Percentiles rank a stretch among this genome's conserved stretches.
phyloP scores from a whole-genome alignment of 1,140 invertebrate species.

The Tetragonula clypearis region DNA sequence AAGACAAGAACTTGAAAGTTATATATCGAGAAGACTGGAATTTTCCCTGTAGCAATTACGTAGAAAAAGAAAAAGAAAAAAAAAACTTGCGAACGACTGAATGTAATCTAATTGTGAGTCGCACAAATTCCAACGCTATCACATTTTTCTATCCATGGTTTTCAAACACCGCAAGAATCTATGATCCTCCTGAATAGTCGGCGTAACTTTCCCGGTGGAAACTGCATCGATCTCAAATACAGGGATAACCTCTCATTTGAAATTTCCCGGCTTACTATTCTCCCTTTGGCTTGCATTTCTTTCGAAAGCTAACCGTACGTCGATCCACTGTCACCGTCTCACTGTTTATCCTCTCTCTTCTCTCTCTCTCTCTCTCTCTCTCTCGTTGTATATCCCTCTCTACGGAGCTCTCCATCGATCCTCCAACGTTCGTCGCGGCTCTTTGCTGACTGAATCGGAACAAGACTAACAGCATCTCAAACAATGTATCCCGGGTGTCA shows the following conservation, averaged over 20 bases:
- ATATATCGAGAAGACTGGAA: too few species aligned
- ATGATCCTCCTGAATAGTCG: neutral
- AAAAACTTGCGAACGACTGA: too few species aligned
- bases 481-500: conserved; percentile 63
- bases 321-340: conserved; percentile 42
- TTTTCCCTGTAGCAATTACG: too few species aligned
- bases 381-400: conserved; percentile 29
- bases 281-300: neutral
- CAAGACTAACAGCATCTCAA: conserved; percentile 66
- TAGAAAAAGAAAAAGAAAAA: too few species aligned
- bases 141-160: too few species aligned
- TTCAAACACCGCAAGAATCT: too few species aligned
- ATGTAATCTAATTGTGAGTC: too few species aligned
- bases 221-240: neutral
- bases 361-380: neutral
- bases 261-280: neutral
- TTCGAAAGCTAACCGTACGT: conserved; percentile 18
- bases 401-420: conserved; percentile 55
- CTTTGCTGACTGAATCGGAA: conserved; percentile 65
- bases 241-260: conserved; percentile 7
- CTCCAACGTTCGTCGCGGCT: conserved; percentile 40
- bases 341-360: conserved; percentile 48
- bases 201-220: neutral
- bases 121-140: too few species aligned
- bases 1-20: too few species aligned